Percentiles rank a stretch among this genome's conserved stretches.
Conservation (phyloP, 2,113 vertebrate genomes). For the Motacilla alba region DNA sequence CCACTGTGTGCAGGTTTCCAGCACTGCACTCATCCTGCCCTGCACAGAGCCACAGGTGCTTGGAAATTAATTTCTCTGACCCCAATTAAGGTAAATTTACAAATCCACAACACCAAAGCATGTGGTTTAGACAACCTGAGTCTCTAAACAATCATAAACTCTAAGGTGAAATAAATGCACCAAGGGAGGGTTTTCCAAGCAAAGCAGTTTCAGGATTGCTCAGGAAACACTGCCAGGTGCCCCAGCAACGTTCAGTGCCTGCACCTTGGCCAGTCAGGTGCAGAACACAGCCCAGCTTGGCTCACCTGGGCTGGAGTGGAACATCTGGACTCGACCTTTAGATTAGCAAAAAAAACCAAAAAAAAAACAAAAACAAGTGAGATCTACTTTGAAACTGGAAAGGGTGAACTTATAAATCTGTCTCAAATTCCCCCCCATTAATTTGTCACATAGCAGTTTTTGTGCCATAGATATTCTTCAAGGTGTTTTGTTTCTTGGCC, state of each 20-base stretch:
- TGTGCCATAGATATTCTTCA: background rate
- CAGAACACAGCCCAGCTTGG: background rate
- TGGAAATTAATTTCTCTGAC: background rate
- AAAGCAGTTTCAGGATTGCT: background rate
- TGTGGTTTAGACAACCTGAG: background rate
- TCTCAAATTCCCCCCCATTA: background rate
- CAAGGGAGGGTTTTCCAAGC: background rate
- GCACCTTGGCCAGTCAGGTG: background rate
- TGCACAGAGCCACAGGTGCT: background rate
- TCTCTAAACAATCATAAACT: background rate
- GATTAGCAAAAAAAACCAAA: background rate
- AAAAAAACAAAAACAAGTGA: background rate
- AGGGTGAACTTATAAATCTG: background rate
- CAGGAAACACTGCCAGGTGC: background rate
- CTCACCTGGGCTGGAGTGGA: background rate
- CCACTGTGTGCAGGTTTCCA: background rate
- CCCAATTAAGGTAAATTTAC: background rate
- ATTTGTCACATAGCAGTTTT: background rate
- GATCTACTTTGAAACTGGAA: background rate
- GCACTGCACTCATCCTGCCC: background rate
- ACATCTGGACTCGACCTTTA: background rate
- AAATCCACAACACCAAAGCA: background rate
- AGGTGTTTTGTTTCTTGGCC: background rate
- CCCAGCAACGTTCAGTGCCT: background rate
- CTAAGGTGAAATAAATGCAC: background rate